A percentile compares a stretch with the other conserved stretches of the same genome.
Conservation (phyloP, 2,797 vertebrate genomes). For the Alexandromys oeconomus region DNA sequence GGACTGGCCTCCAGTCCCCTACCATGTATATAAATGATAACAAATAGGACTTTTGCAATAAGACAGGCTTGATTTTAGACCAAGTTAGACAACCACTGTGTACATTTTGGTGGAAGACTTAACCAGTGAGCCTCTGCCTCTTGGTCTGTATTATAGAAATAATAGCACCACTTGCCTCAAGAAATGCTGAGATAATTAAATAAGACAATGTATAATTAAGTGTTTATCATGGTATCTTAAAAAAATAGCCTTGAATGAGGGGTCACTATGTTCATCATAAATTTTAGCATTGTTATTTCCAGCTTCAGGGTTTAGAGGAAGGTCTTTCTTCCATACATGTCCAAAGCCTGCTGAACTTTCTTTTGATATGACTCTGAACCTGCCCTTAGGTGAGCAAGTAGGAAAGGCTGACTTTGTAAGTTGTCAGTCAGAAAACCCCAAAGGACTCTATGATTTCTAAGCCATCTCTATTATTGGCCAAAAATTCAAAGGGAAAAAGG, state of each 20-base stretch:
- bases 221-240: not conserved
- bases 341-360: not conserved
- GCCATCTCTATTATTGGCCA: not conserved
- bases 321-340: not conserved
- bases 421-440: not conserved
- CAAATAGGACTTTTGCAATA: not conserved
- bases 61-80: not conserved
- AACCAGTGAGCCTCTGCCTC: not conserved
- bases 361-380: constrained; percentile 24
- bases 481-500: not conserved
- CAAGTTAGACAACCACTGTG: not conserved
- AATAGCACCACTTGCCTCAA: not conserved
- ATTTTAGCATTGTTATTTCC: not conserved
- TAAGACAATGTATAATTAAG: not conserved
- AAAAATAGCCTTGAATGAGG: not conserved
- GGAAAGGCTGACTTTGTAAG: not conserved
- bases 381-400: not conserved
- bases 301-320: constrained; percentile 3
- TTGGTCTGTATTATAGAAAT: not conserved
- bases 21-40: too few relatives aligned
- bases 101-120: not conserved
- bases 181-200: not conserved
- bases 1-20: too few relatives aligned
- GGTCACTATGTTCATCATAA: not conserved
- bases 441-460: constrained; percentile 3